Evolutionary conservation across 1,140 invertebrate species (phyloP).

Genomic region (Neotoxoptera formosana): DNA sequence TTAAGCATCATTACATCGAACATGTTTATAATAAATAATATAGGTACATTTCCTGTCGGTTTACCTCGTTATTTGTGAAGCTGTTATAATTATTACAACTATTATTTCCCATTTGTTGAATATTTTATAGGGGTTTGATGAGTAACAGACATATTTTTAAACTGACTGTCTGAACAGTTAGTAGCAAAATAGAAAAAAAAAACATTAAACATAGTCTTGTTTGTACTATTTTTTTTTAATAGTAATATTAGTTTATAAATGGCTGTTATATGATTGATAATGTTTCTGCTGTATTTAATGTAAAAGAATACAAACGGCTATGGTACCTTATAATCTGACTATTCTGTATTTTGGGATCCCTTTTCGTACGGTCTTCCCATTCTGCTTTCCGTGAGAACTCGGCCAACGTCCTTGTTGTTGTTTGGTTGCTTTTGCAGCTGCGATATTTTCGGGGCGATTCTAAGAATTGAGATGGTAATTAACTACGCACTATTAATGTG

Average conservation of each 20-base stretch:
- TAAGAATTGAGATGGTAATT: no score
- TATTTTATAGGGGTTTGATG: conserved; percentile 21
- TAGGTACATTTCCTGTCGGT: background rate
- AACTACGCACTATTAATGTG: no score
- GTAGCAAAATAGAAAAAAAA: background rate
- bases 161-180: background rate
- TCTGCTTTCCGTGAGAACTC: no score
- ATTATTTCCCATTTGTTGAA: conserved; percentile 18
- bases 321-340: no score
- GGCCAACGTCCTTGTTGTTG: no score
- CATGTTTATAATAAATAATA: background rate
- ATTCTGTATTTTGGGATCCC: no score
- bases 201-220: background rate
- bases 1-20: conserved; percentile 19
- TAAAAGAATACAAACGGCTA: no score
- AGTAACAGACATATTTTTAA: background rate
- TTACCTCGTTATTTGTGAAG: background rate
- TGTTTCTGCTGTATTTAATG: background rate
- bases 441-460: no score
- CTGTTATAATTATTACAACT: conserved; percentile 26
- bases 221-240: background rate
- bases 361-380: no score
- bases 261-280: background rate
- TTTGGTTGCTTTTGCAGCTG: no score
- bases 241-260: conserved; percentile 5